Percentiles rank a stretch among this genome's conserved stretches.
phyloP scores from a whole-genome alignment of 2,113 vertebrate species.

The Colius striatus region DNA sequence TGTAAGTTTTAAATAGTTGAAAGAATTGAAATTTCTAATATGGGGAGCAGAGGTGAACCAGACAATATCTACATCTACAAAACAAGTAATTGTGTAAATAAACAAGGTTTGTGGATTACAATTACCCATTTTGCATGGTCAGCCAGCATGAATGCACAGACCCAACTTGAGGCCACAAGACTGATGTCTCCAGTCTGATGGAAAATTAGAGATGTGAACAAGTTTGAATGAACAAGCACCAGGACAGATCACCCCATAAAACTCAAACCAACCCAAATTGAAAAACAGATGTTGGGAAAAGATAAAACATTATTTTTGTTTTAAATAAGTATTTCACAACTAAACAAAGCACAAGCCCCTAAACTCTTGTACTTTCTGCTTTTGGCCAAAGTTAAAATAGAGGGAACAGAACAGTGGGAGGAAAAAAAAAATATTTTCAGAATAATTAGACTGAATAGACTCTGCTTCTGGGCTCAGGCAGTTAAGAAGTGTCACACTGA shows the following conservation, averaged over 20 bases:
- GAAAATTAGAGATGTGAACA: conserved; percentile 5
- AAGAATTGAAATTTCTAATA: neutral
- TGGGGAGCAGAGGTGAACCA: neutral
- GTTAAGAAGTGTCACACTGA: neutral
- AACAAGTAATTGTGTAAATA: neutral
- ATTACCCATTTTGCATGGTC: neutral
- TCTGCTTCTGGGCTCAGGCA: neutral
- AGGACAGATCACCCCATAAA: neutral
- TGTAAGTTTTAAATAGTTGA: neutral
- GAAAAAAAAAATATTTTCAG: neutral
- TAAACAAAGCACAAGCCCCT: neutral
- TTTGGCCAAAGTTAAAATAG: neutral
- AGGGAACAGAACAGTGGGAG: neutral
- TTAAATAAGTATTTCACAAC: conserved; percentile 31
- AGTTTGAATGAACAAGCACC: neutral
- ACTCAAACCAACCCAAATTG: neutral
- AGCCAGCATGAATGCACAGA: neutral
- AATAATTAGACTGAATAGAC: neutral
- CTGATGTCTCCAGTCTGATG: neutral
- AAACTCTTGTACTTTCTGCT: neutral
- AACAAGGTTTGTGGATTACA: neutral
- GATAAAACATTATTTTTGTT: neutral
- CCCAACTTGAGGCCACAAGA: neutral
- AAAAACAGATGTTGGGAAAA: conserved; percentile 18
- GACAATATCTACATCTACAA: neutral